Evolutionary conservation across 2,797 vertebrate genomes (phyloP).

Genomic region (Sebastes taczanowskii): DNA sequence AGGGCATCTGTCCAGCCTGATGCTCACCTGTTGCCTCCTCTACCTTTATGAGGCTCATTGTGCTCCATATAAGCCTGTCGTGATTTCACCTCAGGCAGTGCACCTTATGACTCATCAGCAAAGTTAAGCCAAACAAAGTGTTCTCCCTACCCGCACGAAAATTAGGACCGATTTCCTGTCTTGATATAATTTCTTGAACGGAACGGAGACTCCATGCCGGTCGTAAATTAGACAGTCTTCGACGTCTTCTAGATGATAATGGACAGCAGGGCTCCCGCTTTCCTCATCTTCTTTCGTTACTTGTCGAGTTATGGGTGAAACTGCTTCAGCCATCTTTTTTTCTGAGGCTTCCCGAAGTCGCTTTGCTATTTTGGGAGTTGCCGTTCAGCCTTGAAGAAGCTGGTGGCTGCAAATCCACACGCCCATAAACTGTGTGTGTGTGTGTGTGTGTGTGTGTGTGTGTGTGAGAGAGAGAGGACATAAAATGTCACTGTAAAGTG

Average conservation of each 20-base stretch:
- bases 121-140: slow-evolving; percentile 12
- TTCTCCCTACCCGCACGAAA: slow-evolving; percentile 89
- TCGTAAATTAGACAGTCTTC: slow-evolving; percentile 82
- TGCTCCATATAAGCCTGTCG: background rate
- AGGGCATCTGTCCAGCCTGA: slow-evolving; percentile 22
- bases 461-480: background rate
- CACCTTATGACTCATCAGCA: background rate
- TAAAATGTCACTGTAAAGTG: background rate
- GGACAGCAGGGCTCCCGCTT: background rate
- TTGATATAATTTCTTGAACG: slow-evolving; percentile 84
- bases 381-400: slow-evolving; percentile 34
- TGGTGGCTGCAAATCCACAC: slow-evolving; percentile 59
- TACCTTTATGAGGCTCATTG: background rate
- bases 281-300: slow-evolving; percentile 53
- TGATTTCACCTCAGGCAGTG: background rate
- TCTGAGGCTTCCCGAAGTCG: slow-evolving; percentile 31
- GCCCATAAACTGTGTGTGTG: slow-evolving; percentile 51
- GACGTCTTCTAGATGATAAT: slow-evolving; percentile 66
- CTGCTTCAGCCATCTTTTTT: slow-evolving; percentile 72
- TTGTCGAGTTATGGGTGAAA: slow-evolving; percentile 83
- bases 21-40: slow-evolving; percentile 30
- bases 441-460: background rate
- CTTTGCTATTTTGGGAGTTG: slow-evolving; percentile 73
- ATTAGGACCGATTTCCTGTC: slow-evolving; percentile 86
- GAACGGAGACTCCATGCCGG: slow-evolving; percentile 69